Evolutionary conservation across 2,797 vertebrate species (phyloP).

Genomic region (Vespertilio murinus): DNA sequence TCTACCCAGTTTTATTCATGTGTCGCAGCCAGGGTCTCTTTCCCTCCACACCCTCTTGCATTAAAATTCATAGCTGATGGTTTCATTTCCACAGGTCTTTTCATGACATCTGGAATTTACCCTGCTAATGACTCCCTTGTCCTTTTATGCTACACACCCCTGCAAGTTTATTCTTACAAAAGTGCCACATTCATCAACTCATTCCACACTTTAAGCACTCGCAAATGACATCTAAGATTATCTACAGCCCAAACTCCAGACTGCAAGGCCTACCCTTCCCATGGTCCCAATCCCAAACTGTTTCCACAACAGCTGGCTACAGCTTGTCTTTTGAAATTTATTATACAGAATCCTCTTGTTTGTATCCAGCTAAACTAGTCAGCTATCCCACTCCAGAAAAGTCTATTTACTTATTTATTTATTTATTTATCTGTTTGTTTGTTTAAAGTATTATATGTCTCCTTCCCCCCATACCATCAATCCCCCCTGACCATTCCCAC

Average conservation of each 20-base stretch:
- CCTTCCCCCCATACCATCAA: too few relatives aligned
- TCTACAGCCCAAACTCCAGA: neutral
- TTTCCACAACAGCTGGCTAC: neutral
- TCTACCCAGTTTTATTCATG: neutral
- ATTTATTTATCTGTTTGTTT: too few relatives aligned
- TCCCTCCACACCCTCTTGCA: neutral
- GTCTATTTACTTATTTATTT: neutral
- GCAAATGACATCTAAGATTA: neutral
- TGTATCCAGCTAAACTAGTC: neutral
- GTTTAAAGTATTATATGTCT: too few relatives aligned
- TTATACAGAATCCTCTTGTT: neutral
- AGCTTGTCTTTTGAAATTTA: neutral
- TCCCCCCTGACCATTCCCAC: too few relatives aligned
- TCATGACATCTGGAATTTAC: neutral
- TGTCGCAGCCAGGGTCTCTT: neutral
- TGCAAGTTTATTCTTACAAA: neutral
- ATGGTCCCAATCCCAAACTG: neutral
- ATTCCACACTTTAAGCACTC: neutral
- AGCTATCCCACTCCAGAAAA: neutral
- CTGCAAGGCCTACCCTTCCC: neutral
- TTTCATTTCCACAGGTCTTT: neutral
- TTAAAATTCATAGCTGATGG: neutral
- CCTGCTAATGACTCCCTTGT: neutral
- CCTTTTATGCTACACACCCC: neutral
- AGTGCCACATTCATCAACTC: neutral